Evolutionary conservation across 1,140 invertebrate genomes (phyloP).

Genomic region (Laodelphax striatellus): DNA sequence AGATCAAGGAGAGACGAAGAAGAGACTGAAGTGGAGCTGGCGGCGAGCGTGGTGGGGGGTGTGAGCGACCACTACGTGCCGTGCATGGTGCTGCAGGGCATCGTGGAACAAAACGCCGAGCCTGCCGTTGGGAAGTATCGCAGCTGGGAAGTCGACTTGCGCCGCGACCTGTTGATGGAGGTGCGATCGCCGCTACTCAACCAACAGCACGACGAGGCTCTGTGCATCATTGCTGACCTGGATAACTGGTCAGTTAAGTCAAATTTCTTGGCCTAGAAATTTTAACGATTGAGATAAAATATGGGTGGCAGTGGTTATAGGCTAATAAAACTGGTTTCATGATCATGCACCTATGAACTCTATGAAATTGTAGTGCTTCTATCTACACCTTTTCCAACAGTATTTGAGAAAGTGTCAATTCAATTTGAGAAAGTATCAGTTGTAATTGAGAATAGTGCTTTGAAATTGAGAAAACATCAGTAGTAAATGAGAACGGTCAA

Average conservation of each 20-base stretch:
- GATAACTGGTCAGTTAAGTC: slow-evolving; percentile 56
- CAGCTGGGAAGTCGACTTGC: slow-evolving; percentile 38
- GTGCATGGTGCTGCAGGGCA: slow-evolving; percentile 60
- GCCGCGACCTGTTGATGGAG: slow-evolving; percentile 39
- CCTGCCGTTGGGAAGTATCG: slow-evolving; percentile 9
- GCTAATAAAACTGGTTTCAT: too few species aligned
- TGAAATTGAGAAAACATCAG: too few species aligned
- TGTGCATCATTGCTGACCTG: slow-evolving; percentile 73
- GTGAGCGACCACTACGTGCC: slow-evolving; percentile 60
- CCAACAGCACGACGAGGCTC: slow-evolving; percentile 59
- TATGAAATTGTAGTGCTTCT: too few species aligned
- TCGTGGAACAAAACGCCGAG: slow-evolving; percentile 24
- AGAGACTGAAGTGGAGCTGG: neutral
- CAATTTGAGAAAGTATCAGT: too few species aligned
- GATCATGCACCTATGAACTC: too few species aligned
- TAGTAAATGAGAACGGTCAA: too few species aligned
- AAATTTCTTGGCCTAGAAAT: too few species aligned
- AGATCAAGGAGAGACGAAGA: slow-evolving; percentile 34
- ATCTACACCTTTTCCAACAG: too few species aligned
- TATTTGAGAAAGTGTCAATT: too few species aligned
- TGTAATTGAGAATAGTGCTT: too few species aligned
- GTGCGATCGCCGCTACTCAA: slow-evolving; percentile 46
- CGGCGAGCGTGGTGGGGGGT: slow-evolving; percentile 36
- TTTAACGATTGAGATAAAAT: too few species aligned
- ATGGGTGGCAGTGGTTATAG: too few species aligned